phyloP scores from a whole-genome alignment of 2,888 invertebrate species.

The Apamea crenata region DNA sequence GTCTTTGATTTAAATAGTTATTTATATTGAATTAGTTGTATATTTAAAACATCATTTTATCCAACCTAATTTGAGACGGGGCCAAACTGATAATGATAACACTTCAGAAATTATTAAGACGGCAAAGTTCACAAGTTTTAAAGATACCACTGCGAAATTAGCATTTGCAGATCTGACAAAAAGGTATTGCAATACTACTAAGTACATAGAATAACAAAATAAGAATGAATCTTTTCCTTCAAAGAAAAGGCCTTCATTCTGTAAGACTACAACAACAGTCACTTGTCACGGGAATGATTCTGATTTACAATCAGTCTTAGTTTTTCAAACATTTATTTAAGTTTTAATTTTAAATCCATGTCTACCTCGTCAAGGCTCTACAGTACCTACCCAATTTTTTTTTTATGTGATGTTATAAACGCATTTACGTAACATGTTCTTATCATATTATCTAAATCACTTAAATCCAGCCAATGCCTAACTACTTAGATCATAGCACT shows the following conservation, averaged over 20 bases:
- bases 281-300: too few relatives aligned
- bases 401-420: background rate
- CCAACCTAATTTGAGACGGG: background rate
- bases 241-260: too few relatives aligned
- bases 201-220: too few relatives aligned
- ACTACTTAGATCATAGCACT: slow-evolving; percentile 11
- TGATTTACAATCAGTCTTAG: too few relatives aligned
- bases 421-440: slow-evolving; percentile 16
- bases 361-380: background rate
- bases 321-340: background rate
- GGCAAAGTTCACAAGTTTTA: background rate
- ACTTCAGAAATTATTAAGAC: background rate
- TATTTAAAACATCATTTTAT: background rate
- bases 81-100: background rate
- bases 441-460: slow-evolving; percentile 44
- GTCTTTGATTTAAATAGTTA: slow-evolving; percentile 24
- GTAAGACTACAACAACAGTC: too few relatives aligned
- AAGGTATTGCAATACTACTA: too few relatives aligned
- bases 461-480: slow-evolving; percentile 28
- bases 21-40: background rate
- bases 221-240: too few relatives aligned
- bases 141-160: too few relatives aligned
- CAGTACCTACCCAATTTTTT: too few relatives aligned
- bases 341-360: background rate
- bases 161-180: too few relatives aligned